Evolutionary conservation across 2,113 vertebrate genomes (phyloP), one percentile per base, ranked within the genome.

Genomic region (Trogon surrucura): DNA sequence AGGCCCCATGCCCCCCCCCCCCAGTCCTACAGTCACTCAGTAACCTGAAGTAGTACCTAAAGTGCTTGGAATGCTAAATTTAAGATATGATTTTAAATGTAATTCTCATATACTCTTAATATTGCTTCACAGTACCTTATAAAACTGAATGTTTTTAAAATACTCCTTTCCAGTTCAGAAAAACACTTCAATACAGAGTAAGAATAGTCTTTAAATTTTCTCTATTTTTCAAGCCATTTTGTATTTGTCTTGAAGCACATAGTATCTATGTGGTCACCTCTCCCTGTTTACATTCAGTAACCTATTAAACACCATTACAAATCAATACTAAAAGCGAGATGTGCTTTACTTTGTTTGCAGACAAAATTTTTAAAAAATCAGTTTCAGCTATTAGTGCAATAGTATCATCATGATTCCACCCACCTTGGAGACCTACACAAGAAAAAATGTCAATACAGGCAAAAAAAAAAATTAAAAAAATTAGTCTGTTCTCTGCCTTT

Each of bases 101-200:
- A 77, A 71, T n/a, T 78, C 14, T 47, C 27, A 45, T 74, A 54
- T 2, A 61, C 10, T 75, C 6, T 53, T 66, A 89, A 9, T 79
- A 58, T 47, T 56, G 92, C 41, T 90, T 88, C 38, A 84, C 48
- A 51, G 34, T 53, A n/a, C 15, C 10, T 94, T 81, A 73, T 47
- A 80, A 94, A 91, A 87, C 45, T 79, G 75, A 91, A 51, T 8
- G 0, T 38, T 94, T 78, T 20, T 17, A 88, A 88, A 90, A 84
- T 27, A n/a, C 13, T 88, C 20, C n/a, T 66, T 91, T 90, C 85
- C 88, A 90, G 83, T 80, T 93, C 85, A 81, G 85, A 20, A 92
- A 70, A 70, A 29, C 34, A 21, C 2, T 88, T 44, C 32, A 79
- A n/a, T 71, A 62, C 25, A 75, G 48, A 92, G 25, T 47, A 75